Evolutionary conservation across 2,797 vertebrate genomes (phyloP).

Genomic region (Tragopan temminckii): DNA sequence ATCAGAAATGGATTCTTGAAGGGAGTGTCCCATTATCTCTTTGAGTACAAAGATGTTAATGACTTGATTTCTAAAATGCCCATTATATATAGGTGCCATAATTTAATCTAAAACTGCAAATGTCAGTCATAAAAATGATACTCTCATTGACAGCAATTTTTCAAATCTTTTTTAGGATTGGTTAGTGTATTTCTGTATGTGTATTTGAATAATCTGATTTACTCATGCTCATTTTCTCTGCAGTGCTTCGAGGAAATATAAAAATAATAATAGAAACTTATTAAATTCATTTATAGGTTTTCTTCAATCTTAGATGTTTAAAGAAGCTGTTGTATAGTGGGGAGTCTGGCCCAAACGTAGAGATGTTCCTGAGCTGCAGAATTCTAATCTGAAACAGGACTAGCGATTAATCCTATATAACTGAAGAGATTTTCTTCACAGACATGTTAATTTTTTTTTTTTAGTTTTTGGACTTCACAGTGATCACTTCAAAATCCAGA

Average conservation of each 20-base stretch:
- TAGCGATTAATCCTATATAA: not conserved
- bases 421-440: not conserved
- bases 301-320: not conserved
- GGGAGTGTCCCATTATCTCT: not conserved
- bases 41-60: not conserved
- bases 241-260: not conserved
- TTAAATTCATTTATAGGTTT: not conserved
- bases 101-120: not conserved
- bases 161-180: not conserved
- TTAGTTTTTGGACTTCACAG: not conserved
- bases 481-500: not conserved
- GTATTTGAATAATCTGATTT: not conserved
- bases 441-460: not conserved
- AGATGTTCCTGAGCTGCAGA: not conserved
- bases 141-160: not conserved
- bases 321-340: not conserved
- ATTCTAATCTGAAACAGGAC: not conserved
- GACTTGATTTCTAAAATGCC: not conserved
- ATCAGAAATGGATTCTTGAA: not conserved
- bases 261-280: not conserved
- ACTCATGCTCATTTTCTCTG: not conserved
- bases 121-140: not conserved
- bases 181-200: not conserved
- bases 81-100: rapidly evolving
- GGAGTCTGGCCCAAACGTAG: not conserved